A percentile compares a stretch with the other conserved stretches of the same genome.
Conservation (phyloP, 2,113 vertebrate genomes). For the Pteropus alecto region DNA sequence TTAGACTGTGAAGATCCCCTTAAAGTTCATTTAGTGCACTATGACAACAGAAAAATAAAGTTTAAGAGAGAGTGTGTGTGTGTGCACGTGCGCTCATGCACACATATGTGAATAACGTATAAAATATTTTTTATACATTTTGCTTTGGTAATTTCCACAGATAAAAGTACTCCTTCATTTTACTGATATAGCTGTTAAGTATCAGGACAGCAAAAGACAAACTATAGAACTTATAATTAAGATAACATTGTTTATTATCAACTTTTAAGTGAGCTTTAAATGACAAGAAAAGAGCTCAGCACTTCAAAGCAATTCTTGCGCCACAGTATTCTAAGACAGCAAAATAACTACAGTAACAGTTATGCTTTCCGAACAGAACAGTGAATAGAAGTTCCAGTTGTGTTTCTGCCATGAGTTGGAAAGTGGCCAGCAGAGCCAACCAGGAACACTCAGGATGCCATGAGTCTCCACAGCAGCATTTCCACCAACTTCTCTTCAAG, state of each 20-base stretch:
- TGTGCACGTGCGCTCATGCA: not conserved
- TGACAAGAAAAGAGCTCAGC: not conserved
- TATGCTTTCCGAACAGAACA: not conserved
- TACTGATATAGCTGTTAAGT: not conserved
- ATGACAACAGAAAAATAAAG: not conserved
- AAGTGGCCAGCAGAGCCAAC: not conserved
- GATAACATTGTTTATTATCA: not conserved
- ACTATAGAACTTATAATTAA: not conserved
- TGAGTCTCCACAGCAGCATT: rapidly evolving
- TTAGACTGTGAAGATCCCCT: not conserved
- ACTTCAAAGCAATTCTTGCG: not conserved
- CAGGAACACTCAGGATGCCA: not conserved
- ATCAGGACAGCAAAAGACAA: not conserved
- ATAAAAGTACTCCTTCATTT: not conserved
- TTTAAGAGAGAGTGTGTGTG: not conserved
- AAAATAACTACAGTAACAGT: not conserved
- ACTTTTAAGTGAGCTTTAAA: not conserved
- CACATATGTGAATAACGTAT: not conserved
- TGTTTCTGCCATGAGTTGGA: not conserved
- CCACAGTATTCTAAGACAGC: not conserved
- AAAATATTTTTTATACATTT: not conserved
- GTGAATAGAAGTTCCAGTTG: not conserved
- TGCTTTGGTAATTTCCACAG: not conserved
- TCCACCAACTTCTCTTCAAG: not conserved
- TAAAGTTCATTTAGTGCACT: not conserved